Percentiles rank a stretch among this genome's conserved stretches.
Evolutionary conservation across 2,113 vertebrate genomes (phyloP).

Genomic region (Microtus richardsoni): DNA sequence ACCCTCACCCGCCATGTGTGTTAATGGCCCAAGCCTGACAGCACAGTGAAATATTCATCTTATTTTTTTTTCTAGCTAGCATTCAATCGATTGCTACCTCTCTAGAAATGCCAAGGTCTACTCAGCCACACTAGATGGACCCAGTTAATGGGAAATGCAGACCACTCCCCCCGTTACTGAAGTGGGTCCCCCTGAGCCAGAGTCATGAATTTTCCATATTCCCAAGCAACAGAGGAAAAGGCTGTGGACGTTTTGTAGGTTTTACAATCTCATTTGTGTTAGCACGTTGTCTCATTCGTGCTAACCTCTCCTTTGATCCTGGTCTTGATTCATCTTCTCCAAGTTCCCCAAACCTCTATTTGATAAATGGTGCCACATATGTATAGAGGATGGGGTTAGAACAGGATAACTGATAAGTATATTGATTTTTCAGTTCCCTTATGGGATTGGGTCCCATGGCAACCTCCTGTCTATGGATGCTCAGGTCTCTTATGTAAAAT

Average conservation of each 20-base stretch:
- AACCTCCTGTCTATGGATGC: not conserved
- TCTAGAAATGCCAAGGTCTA: slow-evolving; percentile 48
- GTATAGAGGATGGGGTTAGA: no score
- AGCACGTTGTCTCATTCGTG: not conserved
- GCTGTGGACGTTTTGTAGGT: not conserved
- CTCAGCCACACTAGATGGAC: not conserved
- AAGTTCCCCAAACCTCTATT: not conserved
- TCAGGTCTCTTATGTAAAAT: not conserved
- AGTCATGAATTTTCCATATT: no score
- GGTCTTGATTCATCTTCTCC: not conserved
- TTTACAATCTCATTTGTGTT: not conserved
- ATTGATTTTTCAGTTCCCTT: not conserved
- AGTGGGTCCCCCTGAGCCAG: not conserved
- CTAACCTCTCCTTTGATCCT: not conserved
- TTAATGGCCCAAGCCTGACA: slow-evolving; percentile 68
- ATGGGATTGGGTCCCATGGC: not conserved
- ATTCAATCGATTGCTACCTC: slow-evolving; percentile 30
- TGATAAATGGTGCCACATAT: not conserved
- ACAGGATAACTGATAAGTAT: not conserved
- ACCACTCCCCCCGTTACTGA: not conserved
- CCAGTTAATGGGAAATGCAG: slow-evolving; percentile 10
- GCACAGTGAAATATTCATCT: slow-evolving; percentile 74
- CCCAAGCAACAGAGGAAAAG: not conserved
- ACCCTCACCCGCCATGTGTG: not conserved
- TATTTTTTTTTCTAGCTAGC: slow-evolving; percentile 51